Evolutionary conservation across 2,888 invertebrate genomes (phyloP), one percentile per base, ranked within the genome.

Genomic region (Campopleginae sp.): DNA sequence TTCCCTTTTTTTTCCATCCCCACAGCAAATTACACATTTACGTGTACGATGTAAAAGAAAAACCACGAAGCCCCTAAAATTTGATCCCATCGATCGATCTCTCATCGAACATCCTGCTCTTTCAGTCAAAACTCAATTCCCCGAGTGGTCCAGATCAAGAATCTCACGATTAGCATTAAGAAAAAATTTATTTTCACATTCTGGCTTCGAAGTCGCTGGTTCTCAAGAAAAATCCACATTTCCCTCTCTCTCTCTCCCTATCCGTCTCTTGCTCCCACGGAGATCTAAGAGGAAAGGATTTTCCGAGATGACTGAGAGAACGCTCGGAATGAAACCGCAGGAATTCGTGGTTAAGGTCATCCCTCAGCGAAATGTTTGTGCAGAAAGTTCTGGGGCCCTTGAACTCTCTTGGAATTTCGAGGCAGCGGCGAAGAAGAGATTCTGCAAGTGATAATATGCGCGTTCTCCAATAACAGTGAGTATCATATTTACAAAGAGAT

Each of bases 271-370:
- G 12, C 14, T 12, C 42, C 27, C 6, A 7, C 23, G 76, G 58
- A 75, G 86, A 88, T 82, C 83, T 80, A 77, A 54, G 54, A 27
- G 70, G 76, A 51, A 86, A 87, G 89, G 88, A 87, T 90, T 90
- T 89, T 89, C 19, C 86, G 89, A 87, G 91, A 90, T 91, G 89
- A 88, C 86, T 86, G 79, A 23, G 84, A 89, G 90, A 89, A 92
- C 91, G 87, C 89, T 84, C 86, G 71, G 44, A 66, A 38, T 31
- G 61, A 51, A 63, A 65, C 85, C 85, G 70, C 81, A 54, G 74
- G 85, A 84, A 84, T 80, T 77, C 68, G 72, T 44, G 84, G 84
- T 80, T 72, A 58, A 42, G 68, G 68, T 77, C 44, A 54, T 71
- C 71, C 48, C 51, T 63, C 70, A 8, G 27, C 42, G 38, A 44